A percentile compares a stretch with the other conserved stretches of the same genome.
phyloP scores from a whole-genome alignment of 1,140 invertebrate genomes.

The Trypoxylus dichotomus region DNA sequence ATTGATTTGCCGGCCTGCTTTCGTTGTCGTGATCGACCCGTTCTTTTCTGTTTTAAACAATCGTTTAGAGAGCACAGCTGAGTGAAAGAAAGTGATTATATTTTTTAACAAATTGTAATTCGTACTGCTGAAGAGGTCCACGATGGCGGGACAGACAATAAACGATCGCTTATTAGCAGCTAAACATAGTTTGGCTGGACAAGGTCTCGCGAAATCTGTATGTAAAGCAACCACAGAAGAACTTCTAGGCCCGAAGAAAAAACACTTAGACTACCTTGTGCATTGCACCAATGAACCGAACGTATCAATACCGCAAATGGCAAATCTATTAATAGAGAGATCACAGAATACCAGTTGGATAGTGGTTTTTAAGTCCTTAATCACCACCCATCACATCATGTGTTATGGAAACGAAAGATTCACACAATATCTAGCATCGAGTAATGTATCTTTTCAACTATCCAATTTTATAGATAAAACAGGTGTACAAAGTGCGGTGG shows the following conservation, averaged over 20 bases:
- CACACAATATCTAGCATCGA: conserved; percentile 98
- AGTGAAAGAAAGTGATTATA: conserved; percentile 25
- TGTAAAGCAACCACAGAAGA: conserved; percentile 99
- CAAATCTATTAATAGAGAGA: conserved; percentile 96
- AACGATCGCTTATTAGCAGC: conserved; percentile 97
- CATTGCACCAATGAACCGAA: conserved; percentile 99
- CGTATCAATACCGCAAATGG: conserved; percentile 99
- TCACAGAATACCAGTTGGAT: conserved; percentile 98
- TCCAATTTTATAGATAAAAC: conserved; percentile 97
- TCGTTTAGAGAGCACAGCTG: conserved; percentile 30
- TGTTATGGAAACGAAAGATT: conserved; percentile 99
- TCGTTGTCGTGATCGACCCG: conserved; percentile 42
- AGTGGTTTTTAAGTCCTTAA: conserved; percentile 97
- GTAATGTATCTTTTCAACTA: conserved; percentile 98
- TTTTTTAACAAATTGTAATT: conserved; percentile 1
- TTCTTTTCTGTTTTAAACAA: conserved; percentile 36
- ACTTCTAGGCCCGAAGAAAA: conserved; percentile 99
- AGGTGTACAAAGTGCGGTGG: conserved; percentile 74
- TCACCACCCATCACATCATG: conserved; percentile 98
- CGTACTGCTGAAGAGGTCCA: conserved; percentile 32
- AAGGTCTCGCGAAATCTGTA: conserved; percentile 98
- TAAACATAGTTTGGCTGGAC: conserved; percentile 96
- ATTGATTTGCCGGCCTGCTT: conserved; percentile 43
- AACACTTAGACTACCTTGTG: conserved; percentile 99
- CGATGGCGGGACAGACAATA: conserved; percentile 94